phyloP scores from a whole-genome alignment of 1,140 invertebrate genomes.

The Apis laboriosa region DNA sequence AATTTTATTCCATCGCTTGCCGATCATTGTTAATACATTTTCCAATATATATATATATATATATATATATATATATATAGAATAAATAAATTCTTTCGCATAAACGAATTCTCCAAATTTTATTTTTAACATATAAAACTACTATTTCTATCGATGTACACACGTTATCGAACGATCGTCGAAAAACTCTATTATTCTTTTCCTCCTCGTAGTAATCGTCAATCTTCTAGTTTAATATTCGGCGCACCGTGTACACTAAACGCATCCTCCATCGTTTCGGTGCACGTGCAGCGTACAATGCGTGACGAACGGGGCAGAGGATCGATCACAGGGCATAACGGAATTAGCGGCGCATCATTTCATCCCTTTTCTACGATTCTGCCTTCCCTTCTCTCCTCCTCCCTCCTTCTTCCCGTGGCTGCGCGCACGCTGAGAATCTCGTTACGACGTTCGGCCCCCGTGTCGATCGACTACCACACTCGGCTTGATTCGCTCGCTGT shows the following conservation, averaged over 20 bases:
- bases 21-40: too few species aligned
- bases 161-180: not conserved
- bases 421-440: conserved; percentile 6
- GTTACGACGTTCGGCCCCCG: not conserved
- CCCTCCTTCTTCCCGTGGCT: not conserved
- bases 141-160: not conserved
- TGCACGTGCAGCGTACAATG: conserved; percentile 55
- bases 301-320: conserved; percentile 28
- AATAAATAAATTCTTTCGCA: too few species aligned
- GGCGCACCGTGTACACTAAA: conserved; percentile 10
- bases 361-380: conserved; percentile 68
- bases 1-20: too few species aligned
- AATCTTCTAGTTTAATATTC: too few species aligned
- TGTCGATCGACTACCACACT: not conserved
- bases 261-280: conserved; percentile 29
- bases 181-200: too few species aligned
- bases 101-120: too few species aligned
- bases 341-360: conserved; percentile 77
- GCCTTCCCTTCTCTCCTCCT: not conserved
- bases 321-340: conserved; percentile 66
- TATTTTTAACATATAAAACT: too few species aligned
- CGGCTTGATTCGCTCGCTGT: conserved; percentile 7
- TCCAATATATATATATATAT: too few species aligned
- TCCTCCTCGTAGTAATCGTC: too few species aligned
- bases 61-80: too few species aligned